Evolutionary conservation across 2,888 invertebrate genomes (phyloP), one percentile per base, ranked within the genome.

Genomic region (Cyclophora albipunctata): DNA sequence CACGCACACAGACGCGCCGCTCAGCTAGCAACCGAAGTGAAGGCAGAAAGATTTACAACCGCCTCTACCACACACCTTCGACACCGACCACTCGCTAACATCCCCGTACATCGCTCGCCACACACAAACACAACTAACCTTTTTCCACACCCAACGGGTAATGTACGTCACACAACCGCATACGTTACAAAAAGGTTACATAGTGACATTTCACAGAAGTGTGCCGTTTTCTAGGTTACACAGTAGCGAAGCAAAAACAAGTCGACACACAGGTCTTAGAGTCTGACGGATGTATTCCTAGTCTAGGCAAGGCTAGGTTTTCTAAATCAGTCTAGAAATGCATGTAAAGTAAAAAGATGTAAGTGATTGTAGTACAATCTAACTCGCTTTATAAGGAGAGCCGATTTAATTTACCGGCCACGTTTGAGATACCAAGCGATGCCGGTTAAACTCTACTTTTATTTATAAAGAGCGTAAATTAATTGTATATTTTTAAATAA

Each of bases 1-100:
- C 83, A 78, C 84, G 3, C 78, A 81, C 78, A 84, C 84, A 73
- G 3, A 35, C 69, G 57, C 57, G 66, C 34, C 49, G 7, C 63
- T 71, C 69, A 78, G 81, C 66, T 86, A 80, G 85, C 84, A 85
- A 86, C 86, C 58, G 67, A 81, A 82, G 80, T 82, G 81, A 82
- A 84, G 80, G 84, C 84, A 82, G 76, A 79, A 75, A 78, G 77
- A 84, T 84, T 76, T 78, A 78, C 76, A 73, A 68, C 66, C 54
- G 46, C 52, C 69, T 56, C 47, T 60, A 71, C 63, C 54, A 49
- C 45, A 50, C 55, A 64, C 59, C 62, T 66, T 64, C 69, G 62
- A 60, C 59, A 40, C n/a, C 49, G 51, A 51, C 47, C 45, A 7
- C 49, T 20, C 20, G 20, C 20, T 20, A 47, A 49, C 48, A 48